Conservation (phyloP, 1,140 invertebrate genomes). For the Anastatus disparis region DNA sequence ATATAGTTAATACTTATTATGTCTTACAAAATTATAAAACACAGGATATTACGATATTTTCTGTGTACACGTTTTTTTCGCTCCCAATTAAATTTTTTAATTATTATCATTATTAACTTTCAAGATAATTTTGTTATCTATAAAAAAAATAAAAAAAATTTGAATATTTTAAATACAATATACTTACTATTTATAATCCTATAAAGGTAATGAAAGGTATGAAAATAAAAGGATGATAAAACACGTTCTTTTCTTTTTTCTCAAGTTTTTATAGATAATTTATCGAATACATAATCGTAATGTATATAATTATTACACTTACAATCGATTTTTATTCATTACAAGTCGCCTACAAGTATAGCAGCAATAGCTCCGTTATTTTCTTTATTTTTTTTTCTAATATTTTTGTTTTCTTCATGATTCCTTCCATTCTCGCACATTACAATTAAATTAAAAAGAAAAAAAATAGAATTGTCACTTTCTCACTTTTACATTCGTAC, state of each 20-base stretch:
- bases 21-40: too few relatives aligned
- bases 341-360: constrained; percentile 49
- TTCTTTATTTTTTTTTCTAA: too few relatives aligned
- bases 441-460: constrained; percentile 10
- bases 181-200: too few relatives aligned
- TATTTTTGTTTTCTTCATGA: constrained; percentile 14
- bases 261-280: constrained; percentile 56
- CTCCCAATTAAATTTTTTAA: too few relatives aligned
- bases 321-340: constrained; percentile 40
- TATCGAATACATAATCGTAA: constrained; percentile 56
- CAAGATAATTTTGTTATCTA: too few relatives aligned
- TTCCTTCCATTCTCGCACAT: constrained; percentile 16
- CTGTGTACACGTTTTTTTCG: too few relatives aligned
- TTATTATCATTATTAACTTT: too few relatives aligned
- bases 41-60: too few relatives aligned
- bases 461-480: background rate
- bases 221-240: background rate
- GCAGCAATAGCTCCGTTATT: constrained; percentile 53
- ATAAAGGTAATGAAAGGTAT: background rate
- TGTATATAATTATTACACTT: constrained; percentile 46
- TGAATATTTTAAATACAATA: too few relatives aligned
- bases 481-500: background rate
- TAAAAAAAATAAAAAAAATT: too few relatives aligned
- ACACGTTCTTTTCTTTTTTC: background rate
- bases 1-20: too few relatives aligned